Conservation (phyloP, 2,113 vertebrate species). For the Tragelaphus scriptus region DNA sequence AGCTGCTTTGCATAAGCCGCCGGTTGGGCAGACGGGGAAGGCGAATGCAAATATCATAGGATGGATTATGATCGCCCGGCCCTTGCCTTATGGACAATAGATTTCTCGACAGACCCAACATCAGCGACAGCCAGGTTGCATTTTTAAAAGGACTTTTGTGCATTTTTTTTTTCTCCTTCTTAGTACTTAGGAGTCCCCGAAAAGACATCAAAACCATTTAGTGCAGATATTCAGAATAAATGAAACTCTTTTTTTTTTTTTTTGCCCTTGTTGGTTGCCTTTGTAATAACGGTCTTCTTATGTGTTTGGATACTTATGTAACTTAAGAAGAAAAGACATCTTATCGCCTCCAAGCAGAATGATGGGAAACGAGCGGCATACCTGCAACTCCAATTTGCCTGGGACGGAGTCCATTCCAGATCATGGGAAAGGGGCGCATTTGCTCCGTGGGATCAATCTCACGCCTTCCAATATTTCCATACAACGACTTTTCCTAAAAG, state of each 20-base stretch:
- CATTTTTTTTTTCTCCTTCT: slow-evolving; percentile 25
- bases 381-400: slow-evolving; percentile 72
- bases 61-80: background rate
- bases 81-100: background rate
- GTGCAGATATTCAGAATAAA: slow-evolving; percentile 69
- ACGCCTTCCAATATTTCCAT: slow-evolving; percentile 37
- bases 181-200: slow-evolving; percentile 31
- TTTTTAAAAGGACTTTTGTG: background rate
- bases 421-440: slow-evolving; percentile 74
- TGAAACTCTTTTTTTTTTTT: slow-evolving; percentile 55
- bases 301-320: slow-evolving; percentile 74
- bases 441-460: slow-evolving; percentile 51
- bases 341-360: slow-evolving; percentile 74
- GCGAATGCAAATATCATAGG: background rate
- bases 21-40: background rate
- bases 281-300: slow-evolving; percentile 75
- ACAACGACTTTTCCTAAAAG: slow-evolving; percentile 6
- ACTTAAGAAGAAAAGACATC: slow-evolving; percentile 78
- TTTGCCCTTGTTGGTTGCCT: slow-evolving; percentile 53
- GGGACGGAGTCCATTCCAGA: slow-evolving; percentile 72
- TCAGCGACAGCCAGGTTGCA: slow-evolving; percentile 12
- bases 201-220: slow-evolving; percentile 68
- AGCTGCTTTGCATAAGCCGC: slow-evolving; percentile 14
- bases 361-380: slow-evolving; percentile 69
- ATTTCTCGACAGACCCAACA: background rate